Evolutionary conservation across 2,888 invertebrate species (phyloP), one percentile per base, ranked within the genome.

Genomic region (Neoaliturus tenellus): DNA sequence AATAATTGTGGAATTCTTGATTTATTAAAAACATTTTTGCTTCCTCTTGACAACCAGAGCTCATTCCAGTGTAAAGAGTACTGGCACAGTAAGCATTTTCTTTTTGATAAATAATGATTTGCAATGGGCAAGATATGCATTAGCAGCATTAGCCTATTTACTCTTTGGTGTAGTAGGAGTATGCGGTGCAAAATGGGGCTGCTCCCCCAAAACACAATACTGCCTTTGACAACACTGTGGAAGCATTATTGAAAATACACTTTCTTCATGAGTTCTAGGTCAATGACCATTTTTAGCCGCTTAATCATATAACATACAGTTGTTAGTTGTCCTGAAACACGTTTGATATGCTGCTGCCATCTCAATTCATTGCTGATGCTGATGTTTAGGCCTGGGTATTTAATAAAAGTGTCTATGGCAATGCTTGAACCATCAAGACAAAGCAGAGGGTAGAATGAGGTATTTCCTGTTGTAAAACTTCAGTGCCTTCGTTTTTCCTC

Each of bases 1-100:
- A 8, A 44, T 39, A 25, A 17, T 39, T 31, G 25, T 75, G 78
- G 23, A 75, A 1, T 8, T 10, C 14, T 20, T 20, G 3, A 28
- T 31, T 75, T 51, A 17, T 44, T 23, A 1, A 0, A 1, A 44
- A 75, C 0, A 28, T 23, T 17, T 75, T 20, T 6, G 48, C 41
- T 75, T 75, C 31, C 78, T 75, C 20, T 51, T 75, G 17, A 75
- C 78, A 28, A 62, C 14, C 78, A 75, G 25, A n/a, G 78, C 28
- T 25, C 48, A 75, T 20, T 75, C 44, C 3, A 44, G 39, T 20
- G 48, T 44, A 14, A 75, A 20, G 20, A 75, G 78, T 5, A 25
- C 23, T 51, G n/a, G 78, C n/a, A 75, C 8, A 17, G 78, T 75
- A 17, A 75, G 51, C 6, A 75, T 44, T 48, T 39, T 75, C 3